phyloP scores from a whole-genome alignment of 2,888 invertebrate species.

The Tetramorium bicarinatum region DNA sequence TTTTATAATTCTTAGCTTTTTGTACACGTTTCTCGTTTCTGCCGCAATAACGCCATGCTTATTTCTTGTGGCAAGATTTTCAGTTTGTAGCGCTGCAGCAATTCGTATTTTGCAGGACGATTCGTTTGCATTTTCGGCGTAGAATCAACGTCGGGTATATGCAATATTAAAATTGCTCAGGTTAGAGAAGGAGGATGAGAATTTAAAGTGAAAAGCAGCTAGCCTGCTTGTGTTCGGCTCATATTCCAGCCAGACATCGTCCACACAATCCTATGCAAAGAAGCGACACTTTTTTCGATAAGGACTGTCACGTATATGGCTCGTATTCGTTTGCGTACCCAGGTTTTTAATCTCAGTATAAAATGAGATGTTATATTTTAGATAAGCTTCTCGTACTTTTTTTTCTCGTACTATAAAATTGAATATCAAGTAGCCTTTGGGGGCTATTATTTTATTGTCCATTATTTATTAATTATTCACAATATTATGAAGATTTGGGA shows the following conservation, averaged over 20 bases:
- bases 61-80: conserved; percentile 25
- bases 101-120: conserved; percentile 58
- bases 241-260: conserved; percentile 26
- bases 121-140: conserved; percentile 46
- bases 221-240: conserved; percentile 20
- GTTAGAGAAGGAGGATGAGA: conserved; percentile 12
- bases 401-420: background rate
- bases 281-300: conserved; percentile 40
- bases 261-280: conserved; percentile 17
- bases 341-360: conserved; percentile 18
- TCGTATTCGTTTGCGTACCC: background rate
- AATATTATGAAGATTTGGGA: background rate
- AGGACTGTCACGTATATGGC: background rate
- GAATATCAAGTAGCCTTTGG: background rate
- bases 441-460: background rate
- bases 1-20: background rate
- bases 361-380: conserved; percentile 23
- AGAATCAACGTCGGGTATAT: conserved; percentile 32
- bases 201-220: conserved; percentile 19
- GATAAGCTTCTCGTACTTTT: background rate
- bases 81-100: conserved; percentile 39
- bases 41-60: background rate
- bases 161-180: conserved; percentile 51
- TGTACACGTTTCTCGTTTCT: background rate
- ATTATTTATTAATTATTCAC: conserved; percentile 7